Evolutionary conservation across 2,888 invertebrate species (phyloP).

Genomic region (Nymphalis urticae): DNA sequence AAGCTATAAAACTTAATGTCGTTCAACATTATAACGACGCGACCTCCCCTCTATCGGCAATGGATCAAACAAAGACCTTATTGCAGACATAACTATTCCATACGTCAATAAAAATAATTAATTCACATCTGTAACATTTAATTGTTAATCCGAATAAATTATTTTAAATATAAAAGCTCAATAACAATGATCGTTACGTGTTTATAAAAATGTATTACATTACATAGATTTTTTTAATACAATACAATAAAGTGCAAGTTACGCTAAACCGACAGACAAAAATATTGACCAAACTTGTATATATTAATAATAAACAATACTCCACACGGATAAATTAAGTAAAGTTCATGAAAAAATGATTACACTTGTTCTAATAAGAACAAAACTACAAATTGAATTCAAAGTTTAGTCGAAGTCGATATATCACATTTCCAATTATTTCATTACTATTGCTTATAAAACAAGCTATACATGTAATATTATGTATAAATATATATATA

Average conservation of each 20-base stretch:
- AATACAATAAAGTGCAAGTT: constrained; percentile 17
- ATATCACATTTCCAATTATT: constrained; percentile 57
- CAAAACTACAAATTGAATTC: constrained; percentile 6
- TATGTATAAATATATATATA: constrained; percentile 43
- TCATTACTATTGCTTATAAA: constrained; percentile 50
- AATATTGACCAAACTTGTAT: neutral
- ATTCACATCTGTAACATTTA: constrained; percentile 14
- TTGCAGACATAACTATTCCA: neutral
- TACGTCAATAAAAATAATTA: constrained; percentile 20
- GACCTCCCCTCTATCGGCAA: too few species aligned
- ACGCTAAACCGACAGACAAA: constrained; percentile 1
- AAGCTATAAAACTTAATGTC: constrained; percentile 9
- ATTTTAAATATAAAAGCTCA: constrained; percentile 24
- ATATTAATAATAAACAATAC: constrained; percentile 5
- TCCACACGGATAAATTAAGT: neutral
- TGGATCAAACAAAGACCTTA: neutral
- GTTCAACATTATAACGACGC: constrained; percentile 1
- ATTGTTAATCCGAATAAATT: constrained; percentile 25
- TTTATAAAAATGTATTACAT: constrained; percentile 13
- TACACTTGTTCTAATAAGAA: neutral
- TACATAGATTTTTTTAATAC: neutral
- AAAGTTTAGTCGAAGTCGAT: constrained; percentile 46
- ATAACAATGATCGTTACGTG: constrained; percentile 1
- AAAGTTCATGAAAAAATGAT: too few species aligned
- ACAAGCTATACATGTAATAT: constrained; percentile 39